Base-by-base conservation (phyloP, 2,797 vertebrate species). In the Catharus ustulatus region DNA sequence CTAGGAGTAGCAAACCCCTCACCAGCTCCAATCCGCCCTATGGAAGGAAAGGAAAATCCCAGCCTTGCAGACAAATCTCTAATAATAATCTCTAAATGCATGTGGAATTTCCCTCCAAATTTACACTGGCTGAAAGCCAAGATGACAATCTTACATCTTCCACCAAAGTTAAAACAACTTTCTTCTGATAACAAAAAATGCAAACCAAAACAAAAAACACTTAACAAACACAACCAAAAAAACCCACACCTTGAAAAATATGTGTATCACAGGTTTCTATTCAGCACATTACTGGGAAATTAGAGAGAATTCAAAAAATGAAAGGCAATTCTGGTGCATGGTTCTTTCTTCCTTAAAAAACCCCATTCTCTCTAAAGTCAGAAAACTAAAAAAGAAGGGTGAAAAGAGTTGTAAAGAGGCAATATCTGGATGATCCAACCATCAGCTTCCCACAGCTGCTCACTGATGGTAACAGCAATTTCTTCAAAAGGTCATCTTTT, bases 61-160 rank as follows among this genome's bases (percentile, higher is more conserved):
- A 85, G 11, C 14, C 58, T 75, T 68, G 75, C 62, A 86, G 51
- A 38, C 4, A 91, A 63, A 68, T 61, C 29, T 85, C 10, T 80
- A n/a, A 77, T 42, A 68, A 85, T 48, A 75, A 68, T 68, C 69
- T 66, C 58, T n/a, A 30, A 78, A 36, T 0, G 2, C 13, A 66
- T 4, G 4, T 4, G 91, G 94, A 92, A 91, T 81, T 95, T 85
- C 93, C 90, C 89, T 84, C 58, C 21, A 66, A 92, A 92, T 80
- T 77, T 75, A 92, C 55, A 2, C 18, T 26, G 66, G 62, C 54
- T 66, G 34, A 62, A 84, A 77, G 69, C 73, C 82, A 86, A 71
- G 42, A 43, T 29, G 36, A 64, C 16, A 64, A 46, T 57, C 26
- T 15, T 23, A 10, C 13, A 9, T 58, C 62, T 69, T 52, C n/a